phyloP scores from a whole-genome alignment of 2,113 vertebrate species.

The Laticauda colubrina region DNA sequence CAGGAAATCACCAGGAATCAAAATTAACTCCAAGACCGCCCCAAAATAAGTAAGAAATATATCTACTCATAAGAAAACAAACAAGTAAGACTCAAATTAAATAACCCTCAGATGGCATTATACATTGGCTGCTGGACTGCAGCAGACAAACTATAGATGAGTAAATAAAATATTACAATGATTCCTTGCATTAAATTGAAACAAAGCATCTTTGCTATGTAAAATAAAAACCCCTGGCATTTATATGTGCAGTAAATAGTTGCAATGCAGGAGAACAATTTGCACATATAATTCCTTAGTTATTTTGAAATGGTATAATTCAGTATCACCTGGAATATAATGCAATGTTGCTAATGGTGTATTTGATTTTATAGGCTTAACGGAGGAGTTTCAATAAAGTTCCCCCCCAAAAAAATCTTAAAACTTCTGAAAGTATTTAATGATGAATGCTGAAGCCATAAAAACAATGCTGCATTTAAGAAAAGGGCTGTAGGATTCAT shows the following conservation, averaged over 20 bases:
- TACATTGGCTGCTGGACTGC: slow-evolving; percentile 15
- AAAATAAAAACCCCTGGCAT: neutral
- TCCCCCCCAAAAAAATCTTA: neutral
- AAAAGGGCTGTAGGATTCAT: neutral
- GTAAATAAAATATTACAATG: neutral
- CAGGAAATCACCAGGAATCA: neutral
- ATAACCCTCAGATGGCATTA: neutral
- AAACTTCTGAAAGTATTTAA: neutral
- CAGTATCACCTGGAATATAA: neutral
- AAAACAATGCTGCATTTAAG: neutral
- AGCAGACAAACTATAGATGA: neutral
- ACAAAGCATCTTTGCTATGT: neutral
- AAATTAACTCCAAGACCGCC: neutral
- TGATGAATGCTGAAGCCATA: neutral
- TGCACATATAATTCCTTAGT: neutral
- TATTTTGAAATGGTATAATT: neutral
- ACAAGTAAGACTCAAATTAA: slow-evolving; percentile 9
- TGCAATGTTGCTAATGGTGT: neutral
- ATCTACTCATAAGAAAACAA: neutral
- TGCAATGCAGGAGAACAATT: neutral
- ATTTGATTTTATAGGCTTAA: neutral
- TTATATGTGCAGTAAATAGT: neutral
- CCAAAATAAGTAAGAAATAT: neutral
- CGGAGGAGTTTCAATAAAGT: neutral
- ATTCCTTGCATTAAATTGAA: neutral